Evolutionary conservation across 1,140 invertebrate genomes (phyloP).

Genomic region (Bombyx mandarina): DNA sequence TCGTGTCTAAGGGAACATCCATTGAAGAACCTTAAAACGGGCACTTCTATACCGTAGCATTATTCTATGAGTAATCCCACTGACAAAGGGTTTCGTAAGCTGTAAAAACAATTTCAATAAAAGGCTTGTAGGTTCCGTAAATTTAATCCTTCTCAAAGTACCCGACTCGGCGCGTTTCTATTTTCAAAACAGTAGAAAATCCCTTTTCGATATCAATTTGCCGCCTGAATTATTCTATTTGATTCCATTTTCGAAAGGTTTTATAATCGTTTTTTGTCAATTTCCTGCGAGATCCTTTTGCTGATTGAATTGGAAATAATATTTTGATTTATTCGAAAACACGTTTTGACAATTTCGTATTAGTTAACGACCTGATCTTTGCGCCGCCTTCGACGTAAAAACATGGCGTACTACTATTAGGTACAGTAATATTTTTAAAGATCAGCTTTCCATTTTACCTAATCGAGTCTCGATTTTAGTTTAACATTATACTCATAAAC

Average conservation of each 20-base stretch:
- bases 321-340: no score
- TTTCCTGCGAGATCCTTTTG: slow-evolving; percentile 10
- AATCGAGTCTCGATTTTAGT: no score
- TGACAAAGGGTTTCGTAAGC: slow-evolving; percentile 51
- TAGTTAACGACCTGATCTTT: no score
- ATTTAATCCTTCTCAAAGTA: slow-evolving; percentile 59
- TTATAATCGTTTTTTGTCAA: slow-evolving; percentile 28
- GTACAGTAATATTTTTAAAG: no score
- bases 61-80: slow-evolving; percentile 24
- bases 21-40: slow-evolving; percentile 57
- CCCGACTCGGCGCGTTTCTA: slow-evolving; percentile 39
- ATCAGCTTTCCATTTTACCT: no score
- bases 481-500: no score
- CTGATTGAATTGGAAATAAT: neutral
- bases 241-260: slow-evolving; percentile 34
- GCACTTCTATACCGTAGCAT: slow-evolving; percentile 28
- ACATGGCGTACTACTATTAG: no score
- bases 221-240: slow-evolving; percentile 49
- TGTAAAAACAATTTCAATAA: slow-evolving; percentile 64
- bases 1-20: slow-evolving; percentile 41
- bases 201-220: slow-evolving; percentile 64
- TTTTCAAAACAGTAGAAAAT: slow-evolving; percentile 68
- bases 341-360: no score
- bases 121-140: slow-evolving; percentile 25
- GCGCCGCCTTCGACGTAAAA: no score